These are phyloP conservation scores for Onychomys torridus DNA, from an alignment of 2,797 vertebrate genomes.

Conservation along the genomic window DNA sequence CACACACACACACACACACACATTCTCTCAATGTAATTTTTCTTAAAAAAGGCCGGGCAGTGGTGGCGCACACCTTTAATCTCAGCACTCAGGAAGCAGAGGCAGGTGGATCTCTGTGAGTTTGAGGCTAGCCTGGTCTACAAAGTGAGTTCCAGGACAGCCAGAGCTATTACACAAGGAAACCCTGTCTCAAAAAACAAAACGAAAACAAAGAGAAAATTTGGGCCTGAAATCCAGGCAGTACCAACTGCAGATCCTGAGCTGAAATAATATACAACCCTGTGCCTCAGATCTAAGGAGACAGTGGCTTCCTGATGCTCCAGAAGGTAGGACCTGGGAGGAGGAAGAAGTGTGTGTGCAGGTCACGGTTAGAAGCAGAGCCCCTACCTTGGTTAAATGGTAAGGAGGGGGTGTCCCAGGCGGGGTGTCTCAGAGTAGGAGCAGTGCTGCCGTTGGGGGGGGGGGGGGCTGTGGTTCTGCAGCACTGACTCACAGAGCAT, in stretches of 20 bases:
- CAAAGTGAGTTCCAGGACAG: background rate
- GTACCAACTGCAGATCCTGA: background rate
- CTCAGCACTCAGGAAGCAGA: background rate
- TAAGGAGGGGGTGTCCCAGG: background rate
- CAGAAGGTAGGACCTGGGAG: background rate
- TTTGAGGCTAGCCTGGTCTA: background rate
- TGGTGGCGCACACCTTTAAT: background rate
- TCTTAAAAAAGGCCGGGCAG: no score
- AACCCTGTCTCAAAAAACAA: background rate
- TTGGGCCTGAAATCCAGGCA: background rate
- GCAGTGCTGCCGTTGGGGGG: background rate
- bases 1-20: background rate
- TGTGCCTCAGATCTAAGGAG: background rate
- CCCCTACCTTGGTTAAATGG: background rate
- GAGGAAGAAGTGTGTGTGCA: background rate
- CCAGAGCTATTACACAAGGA: background rate
- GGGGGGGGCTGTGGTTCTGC: background rate
- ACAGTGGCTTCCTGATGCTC: background rate
- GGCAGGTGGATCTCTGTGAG: background rate
- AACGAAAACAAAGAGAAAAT: background rate
- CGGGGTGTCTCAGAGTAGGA: background rate
- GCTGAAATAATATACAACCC: background rate
- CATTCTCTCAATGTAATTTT: background rate
- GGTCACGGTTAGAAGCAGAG: background rate
- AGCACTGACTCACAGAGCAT: slow-evolving; percentile 70